Evolutionary conservation across 53 echinoderm and acorn worm species (phyloP).

Genomic region (Mesocentrotus franciscanus): DNA sequence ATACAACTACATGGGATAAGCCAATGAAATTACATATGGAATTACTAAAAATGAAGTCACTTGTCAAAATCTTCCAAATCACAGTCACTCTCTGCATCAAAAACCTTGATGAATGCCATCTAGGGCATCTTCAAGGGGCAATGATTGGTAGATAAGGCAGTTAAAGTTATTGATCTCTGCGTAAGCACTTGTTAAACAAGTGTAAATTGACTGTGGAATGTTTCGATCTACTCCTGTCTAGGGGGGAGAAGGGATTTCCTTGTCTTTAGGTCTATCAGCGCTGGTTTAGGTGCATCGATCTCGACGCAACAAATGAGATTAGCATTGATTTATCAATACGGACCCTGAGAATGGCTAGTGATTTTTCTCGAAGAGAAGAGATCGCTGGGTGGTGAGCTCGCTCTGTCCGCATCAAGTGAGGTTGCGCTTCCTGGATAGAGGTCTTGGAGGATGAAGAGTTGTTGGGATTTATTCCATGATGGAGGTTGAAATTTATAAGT

Average conservation of each 20-base stretch:
- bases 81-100: not conserved
- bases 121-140: not conserved
- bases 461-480: no score
- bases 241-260: not conserved
- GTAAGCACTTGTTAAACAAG: conserved; percentile 51
- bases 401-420: not conserved
- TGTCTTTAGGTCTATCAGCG: conserved; percentile 53
- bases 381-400: not conserved
- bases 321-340: conserved; percentile 67
- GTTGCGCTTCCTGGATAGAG: not conserved
- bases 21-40: no score
- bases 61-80: no score
- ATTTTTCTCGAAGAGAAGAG: not conserved
- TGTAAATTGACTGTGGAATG: conserved; percentile 64
- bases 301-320: conserved; percentile 38
- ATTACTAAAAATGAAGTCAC: no score
- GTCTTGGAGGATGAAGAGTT: not conserved
- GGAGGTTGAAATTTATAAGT: no score
- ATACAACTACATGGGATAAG: no score
- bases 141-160: not conserved
- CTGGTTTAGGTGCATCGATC: conserved; percentile 58
- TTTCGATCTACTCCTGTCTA: conserved; percentile 33
- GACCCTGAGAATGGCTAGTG: conserved; percentile 8
- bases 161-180: conserved; percentile 34
- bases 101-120: not conserved